Percentiles rank a stretch among this genome's conserved stretches.
These are phyloP conservation scores for Diploptera punctata DNA, from an alignment of 2,888 invertebrate species.

Conservation along the genomic window DNA sequence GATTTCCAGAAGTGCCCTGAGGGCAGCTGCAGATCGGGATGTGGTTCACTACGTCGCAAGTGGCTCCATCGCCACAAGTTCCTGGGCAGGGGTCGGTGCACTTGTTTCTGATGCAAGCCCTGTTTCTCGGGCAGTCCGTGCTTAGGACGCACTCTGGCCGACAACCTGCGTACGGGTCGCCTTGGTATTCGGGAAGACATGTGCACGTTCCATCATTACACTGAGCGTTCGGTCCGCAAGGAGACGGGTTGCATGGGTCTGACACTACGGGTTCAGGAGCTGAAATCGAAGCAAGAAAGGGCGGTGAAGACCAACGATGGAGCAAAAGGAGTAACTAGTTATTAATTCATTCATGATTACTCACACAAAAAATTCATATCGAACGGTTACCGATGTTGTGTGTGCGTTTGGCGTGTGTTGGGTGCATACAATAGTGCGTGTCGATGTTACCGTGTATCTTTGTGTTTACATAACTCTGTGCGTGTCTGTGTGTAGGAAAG, in stretches of 20 bases:
- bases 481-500: background rate
- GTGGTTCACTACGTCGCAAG: slow-evolving; percentile 75
- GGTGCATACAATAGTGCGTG: background rate
- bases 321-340: too few relatives aligned
- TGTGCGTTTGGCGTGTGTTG: background rate
- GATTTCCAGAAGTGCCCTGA: slow-evolving; percentile 67
- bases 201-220: slow-evolving; percentile 66
- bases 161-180: slow-evolving; percentile 73
- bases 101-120: slow-evolving; percentile 71
- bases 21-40: slow-evolving; percentile 72
- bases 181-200: slow-evolving; percentile 74
- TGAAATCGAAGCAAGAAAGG: slow-evolving; percentile 21
- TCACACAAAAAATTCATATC: background rate
- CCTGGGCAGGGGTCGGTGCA: slow-evolving; percentile 73
- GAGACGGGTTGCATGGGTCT: slow-evolving; percentile 48
- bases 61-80: slow-evolving; percentile 72
- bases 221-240: slow-evolving; percentile 51
- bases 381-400: background rate
- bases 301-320: slow-evolving; percentile 3
- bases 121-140: slow-evolving; percentile 68
- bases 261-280: slow-evolving; percentile 38
- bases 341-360: too few relatives aligned
- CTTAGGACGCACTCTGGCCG: slow-evolving; percentile 75
- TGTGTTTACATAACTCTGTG: too few relatives aligned
- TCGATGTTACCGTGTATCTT: background rate